Conservation (phyloP, 2,797 vertebrate species). For the Alosa sapidissima region DNA sequence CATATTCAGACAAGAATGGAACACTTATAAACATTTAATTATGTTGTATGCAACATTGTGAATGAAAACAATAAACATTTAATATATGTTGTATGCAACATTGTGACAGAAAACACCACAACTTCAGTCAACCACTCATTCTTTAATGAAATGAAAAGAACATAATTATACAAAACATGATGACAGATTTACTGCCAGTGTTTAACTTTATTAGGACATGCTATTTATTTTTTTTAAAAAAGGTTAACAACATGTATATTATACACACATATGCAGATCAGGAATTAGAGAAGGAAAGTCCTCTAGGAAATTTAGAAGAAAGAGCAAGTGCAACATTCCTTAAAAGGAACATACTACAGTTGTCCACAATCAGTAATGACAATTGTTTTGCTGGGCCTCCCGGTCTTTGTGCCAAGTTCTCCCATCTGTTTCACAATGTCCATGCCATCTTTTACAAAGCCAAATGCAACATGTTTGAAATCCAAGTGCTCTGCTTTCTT, state of each 20-base stretch:
- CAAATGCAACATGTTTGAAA: slow-evolving; percentile 94
- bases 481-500: slow-evolving; percentile 91
- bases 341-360: slow-evolving; percentile 66
- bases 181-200: slow-evolving; percentile 2
- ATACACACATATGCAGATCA: slow-evolving; percentile 23
- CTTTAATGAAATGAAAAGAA: slow-evolving; percentile 15
- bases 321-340: neutral
- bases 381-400: slow-evolving; percentile 78
- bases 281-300: slow-evolving; percentile 6
- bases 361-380: slow-evolving; percentile 87
- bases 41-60: neutral
- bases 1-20: neutral
- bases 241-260: slow-evolving; percentile 18
- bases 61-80: neutral
- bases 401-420: slow-evolving; percentile 82
- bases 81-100: too few species aligned
- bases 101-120: neutral
- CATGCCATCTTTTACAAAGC: slow-evolving; percentile 89
- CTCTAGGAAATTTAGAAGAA: neutral
- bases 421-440: slow-evolving; percentile 86
- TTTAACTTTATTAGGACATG: slow-evolving; percentile 14
- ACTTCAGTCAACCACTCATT: slow-evolving; percentile 3
- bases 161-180: neutral
- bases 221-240: slow-evolving; percentile 17
- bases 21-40: too few species aligned